Percentiles rank a stretch among this genome's conserved stretches.
Conservation (phyloP, 2,113 vertebrate genomes). For the Syngnathus floridae region DNA sequence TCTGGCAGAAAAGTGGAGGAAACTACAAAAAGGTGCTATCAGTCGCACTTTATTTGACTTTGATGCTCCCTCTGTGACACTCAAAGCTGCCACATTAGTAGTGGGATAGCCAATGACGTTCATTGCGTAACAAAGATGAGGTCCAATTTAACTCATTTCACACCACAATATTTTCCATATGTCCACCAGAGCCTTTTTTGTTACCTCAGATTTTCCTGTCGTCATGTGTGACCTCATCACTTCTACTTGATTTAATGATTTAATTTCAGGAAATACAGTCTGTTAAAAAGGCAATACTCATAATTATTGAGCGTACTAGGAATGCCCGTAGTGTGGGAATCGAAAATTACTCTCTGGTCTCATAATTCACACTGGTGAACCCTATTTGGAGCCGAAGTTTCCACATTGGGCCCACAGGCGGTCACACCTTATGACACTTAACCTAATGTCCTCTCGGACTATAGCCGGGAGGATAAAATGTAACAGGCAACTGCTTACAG, state of each 20-base stretch:
- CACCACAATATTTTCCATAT: constrained; percentile 4
- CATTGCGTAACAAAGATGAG: not conserved
- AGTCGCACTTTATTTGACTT: constrained; percentile 24
- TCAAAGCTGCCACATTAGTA: not conserved
- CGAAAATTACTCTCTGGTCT: constrained; percentile 13
- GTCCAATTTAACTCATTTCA: not conserved
- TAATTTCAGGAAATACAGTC: constrained; percentile 56
- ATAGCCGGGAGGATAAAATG: constrained; percentile 8
- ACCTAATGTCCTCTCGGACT: constrained; percentile 6
- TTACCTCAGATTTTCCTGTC: constrained; percentile 43
- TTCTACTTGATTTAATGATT: constrained; percentile 45
- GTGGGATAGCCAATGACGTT: not conserved
- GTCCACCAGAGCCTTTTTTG: not conserved
- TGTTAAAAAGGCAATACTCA: constrained; percentile 29
- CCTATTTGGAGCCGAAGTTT: constrained; percentile 10
- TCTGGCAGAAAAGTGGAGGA: not conserved
- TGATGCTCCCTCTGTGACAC: not conserved
- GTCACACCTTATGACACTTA: constrained; percentile 24
- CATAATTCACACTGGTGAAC: constrained; percentile 15
- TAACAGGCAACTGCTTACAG: constrained; percentile 38
- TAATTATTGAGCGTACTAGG: constrained; percentile 30
- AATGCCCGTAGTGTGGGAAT: constrained; percentile 32
- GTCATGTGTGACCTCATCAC: constrained; percentile 51
- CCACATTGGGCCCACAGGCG: constrained; percentile 15
- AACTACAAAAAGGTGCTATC: constrained; percentile 3